Evolutionary conservation across 2,888 invertebrate species (phyloP).

Genomic region (Patella caerulea): DNA sequence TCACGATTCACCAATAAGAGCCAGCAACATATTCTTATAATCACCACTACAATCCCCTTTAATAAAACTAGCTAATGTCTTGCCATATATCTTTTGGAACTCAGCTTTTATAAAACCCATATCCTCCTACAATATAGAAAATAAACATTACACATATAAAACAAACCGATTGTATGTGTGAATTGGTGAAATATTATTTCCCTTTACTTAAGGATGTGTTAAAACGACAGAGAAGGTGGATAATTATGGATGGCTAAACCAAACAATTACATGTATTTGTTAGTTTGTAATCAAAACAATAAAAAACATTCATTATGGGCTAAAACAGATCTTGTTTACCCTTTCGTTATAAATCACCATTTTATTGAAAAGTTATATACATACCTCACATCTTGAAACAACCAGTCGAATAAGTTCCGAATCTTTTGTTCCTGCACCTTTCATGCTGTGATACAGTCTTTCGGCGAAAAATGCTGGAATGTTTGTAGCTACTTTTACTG

Average conservation of each 20-base stretch:
- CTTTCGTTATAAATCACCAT: too few species aligned
- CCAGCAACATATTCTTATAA: constrained; percentile 41
- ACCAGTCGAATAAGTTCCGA: constrained; percentile 55
- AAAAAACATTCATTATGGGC: too few species aligned
- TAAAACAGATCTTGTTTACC: too few species aligned
- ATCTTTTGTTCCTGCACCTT: constrained; percentile 71
- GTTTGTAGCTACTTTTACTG: constrained; percentile 83
- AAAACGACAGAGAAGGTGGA: too few species aligned
- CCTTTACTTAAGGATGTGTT: too few species aligned
- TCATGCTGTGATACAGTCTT: constrained; percentile 88
- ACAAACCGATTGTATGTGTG: too few species aligned
- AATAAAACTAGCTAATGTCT: constrained; percentile 50
- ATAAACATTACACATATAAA: too few species aligned
- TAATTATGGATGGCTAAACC: too few species aligned
- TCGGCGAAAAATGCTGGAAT: constrained; percentile 88
- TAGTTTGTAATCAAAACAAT: too few species aligned
- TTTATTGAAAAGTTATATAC: not conserved
- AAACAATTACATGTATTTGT: too few species aligned
- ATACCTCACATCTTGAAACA: constrained; percentile 65
- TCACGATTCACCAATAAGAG: constrained; percentile 34
- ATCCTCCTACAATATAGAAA: constrained; percentile 41
- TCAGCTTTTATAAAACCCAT: constrained; percentile 50
- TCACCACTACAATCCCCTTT: constrained; percentile 45
- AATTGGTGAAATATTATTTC: too few species aligned
- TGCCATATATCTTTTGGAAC: constrained; percentile 46